phyloP scores from a whole-genome alignment of 2,797 vertebrate genomes.

The Danio aesculapii region DNA sequence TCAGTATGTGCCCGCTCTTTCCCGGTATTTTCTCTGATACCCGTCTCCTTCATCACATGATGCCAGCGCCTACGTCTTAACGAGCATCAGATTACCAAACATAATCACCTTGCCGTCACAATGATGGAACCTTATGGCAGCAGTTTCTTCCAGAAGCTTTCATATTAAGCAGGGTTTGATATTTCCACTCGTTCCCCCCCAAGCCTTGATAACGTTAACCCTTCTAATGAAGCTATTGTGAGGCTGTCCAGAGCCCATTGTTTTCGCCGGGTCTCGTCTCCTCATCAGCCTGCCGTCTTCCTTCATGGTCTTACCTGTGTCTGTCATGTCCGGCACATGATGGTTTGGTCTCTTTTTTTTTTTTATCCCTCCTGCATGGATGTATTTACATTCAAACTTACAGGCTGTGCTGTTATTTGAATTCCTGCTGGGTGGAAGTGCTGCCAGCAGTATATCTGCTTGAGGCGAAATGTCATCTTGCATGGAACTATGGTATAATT shows the following conservation, averaged over 20 bases:
- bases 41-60: conserved; percentile 57
- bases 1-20: neutral
- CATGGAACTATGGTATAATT: conserved; percentile 69
- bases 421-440: conserved; percentile 73
- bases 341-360: conserved; percentile 59
- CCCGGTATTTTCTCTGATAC: neutral
- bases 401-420: conserved; percentile 78
- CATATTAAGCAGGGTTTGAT: conserved; percentile 78
- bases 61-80: conserved; percentile 68
- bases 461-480: conserved; percentile 75
- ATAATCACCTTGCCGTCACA: conserved; percentile 67
- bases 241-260: conserved; percentile 80
- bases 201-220: conserved; percentile 80
- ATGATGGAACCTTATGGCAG: conserved; percentile 71
- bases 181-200: conserved; percentile 79
- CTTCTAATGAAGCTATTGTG: conserved; percentile 89
- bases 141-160: conserved; percentile 64
- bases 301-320: conserved; percentile 82
- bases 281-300: conserved; percentile 65
- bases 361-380: conserved; percentile 65
- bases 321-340: conserved; percentile 70
- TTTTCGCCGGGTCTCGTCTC: conserved; percentile 73
- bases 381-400: conserved; percentile 80
- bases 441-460: conserved; percentile 74
- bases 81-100: conserved; percentile 72